These are phyloP conservation scores for Pseudococcus jackbeardsleyi DNA, from an alignment of 2,888 invertebrate species.

Conservation along the genomic window DNA sequence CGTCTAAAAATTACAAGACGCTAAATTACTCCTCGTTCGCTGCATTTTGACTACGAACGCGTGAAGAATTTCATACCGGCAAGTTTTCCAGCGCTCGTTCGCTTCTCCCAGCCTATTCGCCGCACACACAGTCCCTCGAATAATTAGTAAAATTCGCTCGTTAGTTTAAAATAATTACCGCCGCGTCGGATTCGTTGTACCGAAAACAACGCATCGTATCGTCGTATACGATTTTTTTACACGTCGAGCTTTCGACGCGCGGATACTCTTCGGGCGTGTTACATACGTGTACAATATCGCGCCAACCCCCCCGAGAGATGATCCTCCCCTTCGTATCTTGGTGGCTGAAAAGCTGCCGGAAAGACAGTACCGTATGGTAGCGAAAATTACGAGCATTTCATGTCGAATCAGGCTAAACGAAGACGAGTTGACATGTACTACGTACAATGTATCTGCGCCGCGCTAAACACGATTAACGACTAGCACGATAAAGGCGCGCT, in stretches of 20 bases:
- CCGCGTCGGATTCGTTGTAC: neutral
- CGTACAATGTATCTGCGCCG: neutral
- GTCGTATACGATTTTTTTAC: neutral
- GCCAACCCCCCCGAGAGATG: neutral
- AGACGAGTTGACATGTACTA: neutral
- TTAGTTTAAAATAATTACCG: neutral
- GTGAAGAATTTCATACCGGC: neutral
- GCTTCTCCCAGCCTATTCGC: neutral
- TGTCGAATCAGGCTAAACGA: conserved; percentile 4
- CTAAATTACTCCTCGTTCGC: neutral
- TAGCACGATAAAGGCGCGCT: neutral
- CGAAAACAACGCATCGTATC: neutral
- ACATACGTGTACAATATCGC: too few species aligned
- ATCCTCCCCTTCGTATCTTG: neutral
- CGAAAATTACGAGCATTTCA: conserved; percentile 7
- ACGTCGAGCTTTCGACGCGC: neutral
- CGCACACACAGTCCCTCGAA: neutral
- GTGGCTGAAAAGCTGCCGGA: neutral
- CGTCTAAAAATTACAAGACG: neutral
- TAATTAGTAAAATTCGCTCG: conserved; percentile 17
- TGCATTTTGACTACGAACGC: neutral
- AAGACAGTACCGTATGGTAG: neutral
- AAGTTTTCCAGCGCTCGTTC: neutral
- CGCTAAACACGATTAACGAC: neutral
- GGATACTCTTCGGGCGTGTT: too few species aligned